Conservation (phyloP, 2,113 vertebrate genomes). For the human (Homo sapiens) region DNA sequence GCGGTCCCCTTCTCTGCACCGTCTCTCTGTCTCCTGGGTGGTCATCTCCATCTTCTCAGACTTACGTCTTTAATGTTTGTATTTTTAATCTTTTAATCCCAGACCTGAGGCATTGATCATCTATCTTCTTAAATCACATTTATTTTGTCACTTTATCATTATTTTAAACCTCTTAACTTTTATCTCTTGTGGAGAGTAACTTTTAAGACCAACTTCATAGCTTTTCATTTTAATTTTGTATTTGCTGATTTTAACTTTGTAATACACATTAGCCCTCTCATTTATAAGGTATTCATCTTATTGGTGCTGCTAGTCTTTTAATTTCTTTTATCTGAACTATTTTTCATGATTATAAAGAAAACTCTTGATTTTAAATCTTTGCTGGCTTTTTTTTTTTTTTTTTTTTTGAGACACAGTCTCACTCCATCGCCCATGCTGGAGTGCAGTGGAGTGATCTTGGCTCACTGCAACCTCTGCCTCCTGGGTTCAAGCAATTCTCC, state of each 20-base stretch:
- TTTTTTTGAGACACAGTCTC: too few relatives aligned
- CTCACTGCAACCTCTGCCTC: too few relatives aligned
- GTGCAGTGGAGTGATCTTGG: too few relatives aligned
- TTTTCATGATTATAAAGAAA: not conserved
- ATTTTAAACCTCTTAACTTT: slow-evolving; percentile 41
- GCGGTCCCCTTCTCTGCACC: not conserved
- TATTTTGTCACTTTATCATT: not conserved
- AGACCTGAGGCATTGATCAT: slow-evolving; percentile 49
- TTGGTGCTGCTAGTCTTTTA: not conserved
- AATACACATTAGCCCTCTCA: too few relatives aligned
- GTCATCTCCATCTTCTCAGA: not conserved
- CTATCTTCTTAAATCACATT: slow-evolving; percentile 20
- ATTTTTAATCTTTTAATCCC: slow-evolving; percentile 50
- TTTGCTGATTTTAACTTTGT: not conserved
- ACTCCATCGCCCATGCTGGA: too few relatives aligned
- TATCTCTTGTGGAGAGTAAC: not conserved
- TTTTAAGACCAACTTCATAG: not conserved
- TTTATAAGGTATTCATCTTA: not conserved
- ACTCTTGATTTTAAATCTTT: not conserved
- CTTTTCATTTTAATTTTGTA: not conserved
- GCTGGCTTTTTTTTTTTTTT: too few relatives aligned
- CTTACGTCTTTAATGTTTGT: not conserved
- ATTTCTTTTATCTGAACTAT: not conserved
- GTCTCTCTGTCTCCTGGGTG: slow-evolving; percentile 5
- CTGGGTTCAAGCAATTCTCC: too few relatives aligned